phyloP scores from a whole-genome alignment of 1,140 invertebrate species.

The Rhyacophila brunnea region DNA sequence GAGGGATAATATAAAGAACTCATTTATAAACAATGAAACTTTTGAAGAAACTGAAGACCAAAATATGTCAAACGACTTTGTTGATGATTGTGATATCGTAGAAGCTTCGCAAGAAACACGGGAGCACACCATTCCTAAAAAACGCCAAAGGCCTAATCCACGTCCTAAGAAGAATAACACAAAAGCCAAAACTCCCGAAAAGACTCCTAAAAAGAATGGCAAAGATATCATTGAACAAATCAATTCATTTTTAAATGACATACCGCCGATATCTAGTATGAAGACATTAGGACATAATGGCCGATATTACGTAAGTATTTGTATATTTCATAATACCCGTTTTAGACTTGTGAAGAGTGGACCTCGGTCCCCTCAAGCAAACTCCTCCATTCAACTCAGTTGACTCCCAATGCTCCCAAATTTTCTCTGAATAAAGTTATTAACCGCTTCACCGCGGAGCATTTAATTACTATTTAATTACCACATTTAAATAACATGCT shows the following conservation, averaged over 20 bases:
- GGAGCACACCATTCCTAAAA: background rate
- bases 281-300: slow-evolving; percentile 2
- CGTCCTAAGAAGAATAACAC: background rate
- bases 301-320: slow-evolving; percentile 11
- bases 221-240: slow-evolving; percentile 17
- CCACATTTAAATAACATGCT: too few relatives aligned
- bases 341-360: too few relatives aligned
- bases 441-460: too few relatives aligned
- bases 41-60: background rate
- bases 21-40: background rate
- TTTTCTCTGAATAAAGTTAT: too few relatives aligned
- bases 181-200: slow-evolving; percentile 2
- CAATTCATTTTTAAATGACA: slow-evolving; percentile 5
- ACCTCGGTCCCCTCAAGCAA: too few relatives aligned
- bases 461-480: too few relatives aligned
- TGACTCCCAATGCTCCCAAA: too few relatives aligned
- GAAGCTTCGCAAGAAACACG: background rate
- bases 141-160: too few relatives aligned
- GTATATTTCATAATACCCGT: too few relatives aligned
- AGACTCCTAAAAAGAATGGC: background rate
- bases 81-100: background rate
- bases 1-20: slow-evolving; percentile 1
- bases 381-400: too few relatives aligned
- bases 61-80: too few relatives aligned
- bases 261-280: slow-evolving; percentile 1